Evolutionary conservation across 2,888 invertebrate genomes (phyloP).

Genomic region (Trachelus iudaicus): DNA sequence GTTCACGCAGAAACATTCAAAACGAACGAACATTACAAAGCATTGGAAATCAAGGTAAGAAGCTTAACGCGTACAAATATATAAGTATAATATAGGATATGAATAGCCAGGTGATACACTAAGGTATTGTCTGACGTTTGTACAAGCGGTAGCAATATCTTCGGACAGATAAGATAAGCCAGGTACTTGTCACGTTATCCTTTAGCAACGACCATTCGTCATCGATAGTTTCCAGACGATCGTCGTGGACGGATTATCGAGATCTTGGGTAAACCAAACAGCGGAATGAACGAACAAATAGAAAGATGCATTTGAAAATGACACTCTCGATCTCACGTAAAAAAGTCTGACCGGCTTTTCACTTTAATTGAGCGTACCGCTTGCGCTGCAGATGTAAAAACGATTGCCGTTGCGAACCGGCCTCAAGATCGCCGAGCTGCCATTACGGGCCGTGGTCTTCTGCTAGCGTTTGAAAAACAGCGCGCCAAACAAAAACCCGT

Average conservation of each 20-base stretch:
- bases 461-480: constrained; percentile 47
- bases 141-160: neutral
- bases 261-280: neutral
- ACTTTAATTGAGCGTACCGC: neutral
- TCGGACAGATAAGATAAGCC: neutral
- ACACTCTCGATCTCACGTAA: neutral
- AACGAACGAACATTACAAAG: neutral
- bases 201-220: neutral
- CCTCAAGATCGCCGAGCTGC: neutral
- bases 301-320: neutral
- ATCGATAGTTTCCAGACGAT: neutral
- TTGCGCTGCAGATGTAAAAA: constrained; percentile 7
- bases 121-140: neutral
- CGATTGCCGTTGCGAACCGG: neutral
- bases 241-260: neutral
- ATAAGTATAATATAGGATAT: neutral
- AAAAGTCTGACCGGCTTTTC: neutral
- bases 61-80: neutral
- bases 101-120: neutral
- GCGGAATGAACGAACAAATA: neutral
- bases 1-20: neutral
- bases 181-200: neutral
- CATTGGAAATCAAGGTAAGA: neutral
- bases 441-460: constrained; percentile 23
- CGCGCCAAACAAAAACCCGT: constrained; percentile 44